phyloP scores from a whole-genome alignment of 2,888 invertebrate species.

The Platycheirus rosarum region DNA sequence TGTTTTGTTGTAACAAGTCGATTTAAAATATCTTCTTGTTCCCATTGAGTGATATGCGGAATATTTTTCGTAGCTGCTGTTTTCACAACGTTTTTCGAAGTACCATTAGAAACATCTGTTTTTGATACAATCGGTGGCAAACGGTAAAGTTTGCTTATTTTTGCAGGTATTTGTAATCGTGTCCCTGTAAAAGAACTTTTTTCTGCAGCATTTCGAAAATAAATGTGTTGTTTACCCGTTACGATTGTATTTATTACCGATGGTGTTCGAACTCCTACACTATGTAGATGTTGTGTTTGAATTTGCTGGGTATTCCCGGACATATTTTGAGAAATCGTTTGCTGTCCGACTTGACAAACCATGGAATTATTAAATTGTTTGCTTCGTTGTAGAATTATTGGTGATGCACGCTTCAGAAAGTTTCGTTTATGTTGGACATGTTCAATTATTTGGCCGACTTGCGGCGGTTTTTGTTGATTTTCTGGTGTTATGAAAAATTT shows the following conservation, averaged over 20 bases:
- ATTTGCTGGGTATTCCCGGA: too few relatives aligned
- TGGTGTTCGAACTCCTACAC: slow-evolving; percentile 50
- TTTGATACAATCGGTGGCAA: not conserved
- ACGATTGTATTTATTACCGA: slow-evolving; percentile 49
- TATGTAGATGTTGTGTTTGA: not conserved
- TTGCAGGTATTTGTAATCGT: not conserved
- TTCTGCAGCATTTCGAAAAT: not conserved
- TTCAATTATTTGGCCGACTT: not conserved
- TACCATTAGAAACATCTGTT: not conserved
- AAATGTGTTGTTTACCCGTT: not conserved
- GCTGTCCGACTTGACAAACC: not conserved
- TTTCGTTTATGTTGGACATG: not conserved
- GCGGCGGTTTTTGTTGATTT: not conserved
- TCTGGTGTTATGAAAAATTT: not conserved
- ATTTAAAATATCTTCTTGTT: slow-evolving; percentile 9
- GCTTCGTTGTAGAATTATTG: not conserved
- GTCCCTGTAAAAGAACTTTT: not conserved
- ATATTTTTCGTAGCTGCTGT: not conserved
- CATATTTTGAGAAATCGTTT: not conserved
- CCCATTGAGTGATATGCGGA: not conserved
- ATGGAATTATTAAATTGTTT: not conserved
- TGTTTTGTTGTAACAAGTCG: not conserved
- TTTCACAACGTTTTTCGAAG: not conserved
- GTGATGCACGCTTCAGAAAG: not conserved
- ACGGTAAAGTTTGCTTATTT: not conserved